Conservation (phyloP, 35 echinoderm and acorn worm species). For the Apostichopus japonicus region DNA sequence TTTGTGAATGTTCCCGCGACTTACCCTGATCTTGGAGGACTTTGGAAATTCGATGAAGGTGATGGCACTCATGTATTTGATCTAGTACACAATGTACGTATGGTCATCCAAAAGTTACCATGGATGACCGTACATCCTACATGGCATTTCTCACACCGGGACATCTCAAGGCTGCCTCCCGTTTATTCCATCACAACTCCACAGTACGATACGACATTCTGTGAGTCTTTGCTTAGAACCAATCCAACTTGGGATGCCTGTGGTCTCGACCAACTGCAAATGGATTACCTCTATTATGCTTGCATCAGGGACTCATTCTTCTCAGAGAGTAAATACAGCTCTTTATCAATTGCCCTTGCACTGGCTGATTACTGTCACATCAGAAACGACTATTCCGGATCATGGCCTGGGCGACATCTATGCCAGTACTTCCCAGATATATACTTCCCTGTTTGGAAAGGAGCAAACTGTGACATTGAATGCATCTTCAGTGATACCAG, state of each 20-base stretch:
- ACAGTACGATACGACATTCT: slow-evolving; percentile 8
- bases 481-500: slow-evolving; percentile 66
- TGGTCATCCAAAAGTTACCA: slow-evolving; percentile 38
- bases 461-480: slow-evolving; percentile 56
- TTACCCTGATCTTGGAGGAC: slow-evolving; percentile 48
- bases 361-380: slow-evolving; percentile 72
- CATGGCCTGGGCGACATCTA: slow-evolving; percentile 57
- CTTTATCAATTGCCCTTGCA: slow-evolving; percentile 61
- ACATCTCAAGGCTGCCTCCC: slow-evolving; percentile 34
- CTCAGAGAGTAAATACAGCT: slow-evolving; percentile 54
- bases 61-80: slow-evolving; percentile 65
- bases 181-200: slow-evolving; percentile 48
- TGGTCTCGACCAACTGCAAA: slow-evolving; percentile 9
- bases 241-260: slow-evolving; percentile 4
- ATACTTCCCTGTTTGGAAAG: slow-evolving; percentile 76
- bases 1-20: slow-evolving; percentile 50
- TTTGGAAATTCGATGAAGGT: slow-evolving; percentile 94
- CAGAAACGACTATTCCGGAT: not conserved
- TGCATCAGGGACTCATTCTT: slow-evolving; percentile 77
- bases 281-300: slow-evolving; percentile 43
- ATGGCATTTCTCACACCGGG: slow-evolving; percentile 77
- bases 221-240: not conserved
- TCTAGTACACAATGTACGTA: slow-evolving; percentile 43
- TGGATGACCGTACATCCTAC: slow-evolving; percentile 47
- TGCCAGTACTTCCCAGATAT: slow-evolving; percentile 74